These are phyloP conservation scores for Halictus ligatus DNA, from an alignment of 2,888 invertebrate species.

Conservation along the genomic window DNA sequence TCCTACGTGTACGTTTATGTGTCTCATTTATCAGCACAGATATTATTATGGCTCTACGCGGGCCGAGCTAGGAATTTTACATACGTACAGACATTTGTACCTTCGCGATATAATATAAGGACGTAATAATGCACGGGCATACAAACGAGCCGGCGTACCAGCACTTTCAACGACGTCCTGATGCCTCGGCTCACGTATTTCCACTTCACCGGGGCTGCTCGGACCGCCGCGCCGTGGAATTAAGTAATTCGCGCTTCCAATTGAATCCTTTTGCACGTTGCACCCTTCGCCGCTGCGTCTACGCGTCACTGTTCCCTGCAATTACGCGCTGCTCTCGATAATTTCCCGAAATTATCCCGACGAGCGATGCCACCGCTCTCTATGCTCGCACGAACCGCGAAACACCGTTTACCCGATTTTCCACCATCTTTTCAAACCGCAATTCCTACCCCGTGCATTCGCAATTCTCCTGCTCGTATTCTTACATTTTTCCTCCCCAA, in stretches of 20 bases:
- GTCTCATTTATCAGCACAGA: conserved; percentile 83
- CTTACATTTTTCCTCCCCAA: not conserved
- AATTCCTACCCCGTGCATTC: not conserved
- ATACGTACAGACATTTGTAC: conserved; percentile 82
- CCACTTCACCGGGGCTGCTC: conserved; percentile 43
- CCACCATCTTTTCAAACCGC: not conserved
- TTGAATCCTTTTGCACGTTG: conserved; percentile 19
- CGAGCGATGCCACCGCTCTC: not conserved
- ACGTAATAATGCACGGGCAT: conserved; percentile 81
- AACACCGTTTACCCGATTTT: not conserved
- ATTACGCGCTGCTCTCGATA: not conserved
- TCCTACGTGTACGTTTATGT: conserved; percentile 82
- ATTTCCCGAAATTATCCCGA: not conserved
- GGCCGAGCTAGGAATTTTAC: conserved; percentile 81
- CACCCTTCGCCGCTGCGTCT: not conserved
- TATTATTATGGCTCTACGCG: conserved; percentile 82
- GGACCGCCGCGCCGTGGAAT: conserved; percentile 26
- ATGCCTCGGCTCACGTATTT: conserved; percentile 48
- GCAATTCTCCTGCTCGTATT: not conserved
- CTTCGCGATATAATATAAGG: conserved; percentile 82
- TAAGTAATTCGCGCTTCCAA: conserved; percentile 42
- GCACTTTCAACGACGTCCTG: conserved; percentile 54
- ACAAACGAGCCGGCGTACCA: conserved; percentile 66
- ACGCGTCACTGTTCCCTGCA: conserved; percentile 7
- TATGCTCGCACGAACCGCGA: not conserved